Evolutionary conservation across 2,888 invertebrate species (phyloP).

Genomic region (Calliscelio sp.): DNA sequence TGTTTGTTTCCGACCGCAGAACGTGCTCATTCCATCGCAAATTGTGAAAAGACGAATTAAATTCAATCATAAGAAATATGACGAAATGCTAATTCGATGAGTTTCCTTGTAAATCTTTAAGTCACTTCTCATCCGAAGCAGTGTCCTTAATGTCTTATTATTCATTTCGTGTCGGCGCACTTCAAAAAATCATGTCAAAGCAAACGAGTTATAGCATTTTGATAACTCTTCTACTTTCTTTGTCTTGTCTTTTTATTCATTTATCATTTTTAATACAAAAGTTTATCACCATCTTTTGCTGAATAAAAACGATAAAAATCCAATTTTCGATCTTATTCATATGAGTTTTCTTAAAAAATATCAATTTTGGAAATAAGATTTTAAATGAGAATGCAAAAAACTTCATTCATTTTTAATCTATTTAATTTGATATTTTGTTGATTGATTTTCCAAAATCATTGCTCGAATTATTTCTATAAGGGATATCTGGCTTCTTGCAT

Average conservation of each 20-base stretch:
- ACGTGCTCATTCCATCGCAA: slow-evolving; percentile 31
- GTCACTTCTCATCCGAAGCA: not conserved
- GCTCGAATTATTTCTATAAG: not conserved
- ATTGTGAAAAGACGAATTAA: slow-evolving; percentile 43
- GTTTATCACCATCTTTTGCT: not conserved
- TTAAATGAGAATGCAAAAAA: too few species aligned
- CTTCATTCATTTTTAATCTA: too few species aligned
- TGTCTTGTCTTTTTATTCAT: not conserved
- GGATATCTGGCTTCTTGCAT: not conserved
- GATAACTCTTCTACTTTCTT: too few species aligned
- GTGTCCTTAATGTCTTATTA: slow-evolving; percentile 9
- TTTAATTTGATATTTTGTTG: too few species aligned
- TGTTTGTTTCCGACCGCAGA: not conserved
- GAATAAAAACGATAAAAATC: not conserved
- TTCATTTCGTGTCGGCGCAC: slow-evolving; percentile 1
- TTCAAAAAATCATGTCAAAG: not conserved
- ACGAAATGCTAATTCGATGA: slow-evolving; percentile 30
- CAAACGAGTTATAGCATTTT: slow-evolving; percentile 3
- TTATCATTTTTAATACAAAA: slow-evolving; percentile 2
- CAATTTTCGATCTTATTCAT: too few species aligned
- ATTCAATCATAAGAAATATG: slow-evolving; percentile 23
- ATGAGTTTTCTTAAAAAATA: too few species aligned
- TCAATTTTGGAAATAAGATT: not conserved
- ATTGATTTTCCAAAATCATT: too few species aligned
- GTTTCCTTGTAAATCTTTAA: slow-evolving; percentile 18